phyloP scores from a whole-genome alignment of 2,888 invertebrate species.

The Gasteruption jaculator region DNA sequence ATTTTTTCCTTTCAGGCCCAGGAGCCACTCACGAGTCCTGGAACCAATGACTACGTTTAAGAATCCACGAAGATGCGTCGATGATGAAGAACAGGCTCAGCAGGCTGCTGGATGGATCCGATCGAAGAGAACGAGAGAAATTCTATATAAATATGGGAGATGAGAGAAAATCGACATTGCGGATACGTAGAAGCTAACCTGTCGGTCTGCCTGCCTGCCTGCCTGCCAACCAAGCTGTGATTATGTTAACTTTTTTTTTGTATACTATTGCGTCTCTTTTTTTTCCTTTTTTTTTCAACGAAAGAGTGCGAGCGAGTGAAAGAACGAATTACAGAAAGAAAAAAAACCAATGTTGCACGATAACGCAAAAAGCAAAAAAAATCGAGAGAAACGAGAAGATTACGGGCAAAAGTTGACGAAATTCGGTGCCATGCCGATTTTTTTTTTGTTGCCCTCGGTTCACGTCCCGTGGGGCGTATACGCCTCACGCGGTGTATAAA shows the following conservation, averaged over 20 bases:
- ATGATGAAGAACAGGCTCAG: slow-evolving; percentile 39
- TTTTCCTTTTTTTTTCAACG: neutral
- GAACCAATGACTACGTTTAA: slow-evolving; percentile 77
- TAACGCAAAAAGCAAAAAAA: too few species aligned
- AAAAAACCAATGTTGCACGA: too few species aligned
- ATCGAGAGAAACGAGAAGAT: too few species aligned
- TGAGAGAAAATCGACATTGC: slow-evolving; percentile 24
- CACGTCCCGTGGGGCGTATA: too few species aligned
- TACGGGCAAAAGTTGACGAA: too few species aligned
- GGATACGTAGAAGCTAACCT: slow-evolving; percentile 30
- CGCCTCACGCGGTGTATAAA: too few species aligned
- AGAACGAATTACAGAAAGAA: too few species aligned
- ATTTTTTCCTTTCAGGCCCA: slow-evolving; percentile 68
- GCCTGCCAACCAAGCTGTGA: slow-evolving; percentile 50
- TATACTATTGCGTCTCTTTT: neutral
- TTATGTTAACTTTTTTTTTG: slow-evolving; percentile 45
- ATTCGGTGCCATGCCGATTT: too few species aligned
- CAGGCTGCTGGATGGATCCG: slow-evolving; percentile 37
- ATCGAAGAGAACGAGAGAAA: slow-evolving; percentile 26
- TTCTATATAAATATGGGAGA: slow-evolving; percentile 22
- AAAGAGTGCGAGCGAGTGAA: too few species aligned
- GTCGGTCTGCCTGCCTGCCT: slow-evolving; percentile 35
- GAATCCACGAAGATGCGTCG: slow-evolving; percentile 48
- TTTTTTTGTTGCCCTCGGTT: too few species aligned
- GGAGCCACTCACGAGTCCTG: slow-evolving; percentile 76